Conservation (phyloP, 2,113 vertebrate species). For the Siphamia tubifer region DNA sequence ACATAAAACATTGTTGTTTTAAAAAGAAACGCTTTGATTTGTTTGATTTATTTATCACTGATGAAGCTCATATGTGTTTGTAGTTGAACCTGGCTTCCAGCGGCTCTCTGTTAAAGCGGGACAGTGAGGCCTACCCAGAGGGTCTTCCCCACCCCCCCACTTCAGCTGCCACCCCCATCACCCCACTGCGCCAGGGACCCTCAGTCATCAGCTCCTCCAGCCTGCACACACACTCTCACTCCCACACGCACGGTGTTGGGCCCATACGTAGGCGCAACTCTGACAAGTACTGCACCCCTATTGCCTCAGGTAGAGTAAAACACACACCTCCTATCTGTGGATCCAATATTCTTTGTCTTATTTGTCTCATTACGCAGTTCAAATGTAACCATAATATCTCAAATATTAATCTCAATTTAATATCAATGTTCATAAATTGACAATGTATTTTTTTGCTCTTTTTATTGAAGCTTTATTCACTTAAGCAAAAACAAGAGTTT, state of each 20-base stretch:
- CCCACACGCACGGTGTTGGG: slow-evolving; percentile 83
- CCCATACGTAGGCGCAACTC: slow-evolving; percentile 94
- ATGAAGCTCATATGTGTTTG: background rate
- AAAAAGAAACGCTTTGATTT: background rate
- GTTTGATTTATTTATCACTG: background rate
- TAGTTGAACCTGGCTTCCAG: slow-evolving; percentile 92
- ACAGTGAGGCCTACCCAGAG: slow-evolving; percentile 91
- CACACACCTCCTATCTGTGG: background rate
- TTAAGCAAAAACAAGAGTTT: too few relatives aligned
- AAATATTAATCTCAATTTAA: too few relatives aligned
- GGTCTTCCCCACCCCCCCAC: slow-evolving; percentile 96
- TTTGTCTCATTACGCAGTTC: background rate
- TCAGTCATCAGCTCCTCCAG: slow-evolving; percentile 97
- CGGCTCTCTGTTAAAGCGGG: slow-evolving; percentile 91
- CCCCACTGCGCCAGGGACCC: slow-evolving; percentile 92
- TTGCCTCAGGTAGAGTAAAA: slow-evolving; percentile 89
- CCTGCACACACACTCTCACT: slow-evolving; percentile 81
- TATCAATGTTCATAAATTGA: too few relatives aligned
- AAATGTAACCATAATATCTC: too few relatives aligned
- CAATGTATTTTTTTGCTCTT: too few relatives aligned
- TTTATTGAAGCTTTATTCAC: too few relatives aligned
- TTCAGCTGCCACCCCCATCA: slow-evolving; percentile 94
- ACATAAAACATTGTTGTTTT: too few relatives aligned
- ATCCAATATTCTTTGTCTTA: background rate
- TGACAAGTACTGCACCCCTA: slow-evolving; percentile 98